Percentiles rank a stretch among this genome's conserved stretches.
phyloP scores from a whole-genome alignment of 1,140 invertebrate species.

The Bombus superbus region DNA sequence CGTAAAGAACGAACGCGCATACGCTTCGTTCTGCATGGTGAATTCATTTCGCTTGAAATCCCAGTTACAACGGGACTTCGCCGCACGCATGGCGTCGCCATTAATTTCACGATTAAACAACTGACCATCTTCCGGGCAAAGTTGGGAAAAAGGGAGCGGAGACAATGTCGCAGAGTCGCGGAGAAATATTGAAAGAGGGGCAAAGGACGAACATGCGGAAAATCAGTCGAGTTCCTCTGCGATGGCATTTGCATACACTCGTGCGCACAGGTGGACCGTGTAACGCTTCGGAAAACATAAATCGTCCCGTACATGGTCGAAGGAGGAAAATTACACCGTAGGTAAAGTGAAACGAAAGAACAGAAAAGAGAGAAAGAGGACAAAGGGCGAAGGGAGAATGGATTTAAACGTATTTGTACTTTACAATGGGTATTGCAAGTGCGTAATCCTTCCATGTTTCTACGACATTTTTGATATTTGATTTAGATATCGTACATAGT shows the following conservation, averaged over 20 bases:
- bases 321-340: not conserved
- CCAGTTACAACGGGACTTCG: not conserved
- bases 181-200: constrained; percentile 6
- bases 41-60: constrained; percentile 7
- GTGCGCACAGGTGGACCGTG: constrained; percentile 41
- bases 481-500: not conserved
- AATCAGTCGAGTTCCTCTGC: constrained; percentile 32
- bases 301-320: constrained; percentile 36
- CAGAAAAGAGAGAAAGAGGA: not conserved
- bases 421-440: not conserved
- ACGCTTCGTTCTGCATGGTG: not conserved
- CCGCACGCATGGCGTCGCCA: not conserved
- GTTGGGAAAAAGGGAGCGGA: not conserved
- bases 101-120: constrained; percentile 31
- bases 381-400: not conserved
- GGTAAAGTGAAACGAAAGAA: not conserved
- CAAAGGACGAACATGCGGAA: not conserved
- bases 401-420: not conserved
- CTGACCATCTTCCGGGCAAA: not conserved
- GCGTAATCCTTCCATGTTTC: not conserved
- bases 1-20: not conserved
- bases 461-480: not conserved
- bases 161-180: not conserved
- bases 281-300: constrained; percentile 47
- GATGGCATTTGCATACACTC: constrained; percentile 59